A percentile compares a stretch with the other conserved stretches of the same genome.
These are phyloP conservation scores for Hafferia zeledoni DNA, from an alignment of 2,797 vertebrate genomes.

Conservation along the genomic window DNA sequence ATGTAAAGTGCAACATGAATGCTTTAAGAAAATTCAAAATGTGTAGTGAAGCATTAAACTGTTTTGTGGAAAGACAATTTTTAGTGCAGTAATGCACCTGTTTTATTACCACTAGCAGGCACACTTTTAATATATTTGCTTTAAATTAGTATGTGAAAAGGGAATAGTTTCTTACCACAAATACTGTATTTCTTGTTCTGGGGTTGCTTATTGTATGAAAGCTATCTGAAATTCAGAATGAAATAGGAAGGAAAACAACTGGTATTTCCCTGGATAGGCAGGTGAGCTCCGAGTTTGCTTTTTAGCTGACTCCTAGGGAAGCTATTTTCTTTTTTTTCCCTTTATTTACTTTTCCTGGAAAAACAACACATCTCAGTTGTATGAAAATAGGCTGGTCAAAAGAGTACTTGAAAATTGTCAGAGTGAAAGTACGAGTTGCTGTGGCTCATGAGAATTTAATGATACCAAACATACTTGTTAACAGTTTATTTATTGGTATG, in stretches of 20 bases:
- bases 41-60: not conserved
- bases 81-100: not conserved
- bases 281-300: not conserved
- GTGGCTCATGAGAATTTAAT: not conserved
- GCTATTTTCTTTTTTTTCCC: not conserved
- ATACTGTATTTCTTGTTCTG: not conserved
- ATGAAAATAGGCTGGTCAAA: not conserved
- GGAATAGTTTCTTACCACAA: not conserved
- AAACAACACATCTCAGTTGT: not conserved
- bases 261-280: not conserved
- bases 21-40: not conserved
- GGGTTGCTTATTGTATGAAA: not conserved
- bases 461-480: not conserved
- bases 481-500: not conserved
- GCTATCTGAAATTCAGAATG: not conserved
- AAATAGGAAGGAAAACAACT: not conserved
- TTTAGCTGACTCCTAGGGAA: not conserved
- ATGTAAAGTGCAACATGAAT: not conserved
- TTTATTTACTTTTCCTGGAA: not conserved
- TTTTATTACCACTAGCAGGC: not conserved
- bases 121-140: not conserved
- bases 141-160: not conserved
- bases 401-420: not conserved
- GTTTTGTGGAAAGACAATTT: not conserved
- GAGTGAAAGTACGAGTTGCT: not conserved